phyloP scores from a whole-genome alignment of 2,888 invertebrate genomes.

The Idaea aversata region DNA sequence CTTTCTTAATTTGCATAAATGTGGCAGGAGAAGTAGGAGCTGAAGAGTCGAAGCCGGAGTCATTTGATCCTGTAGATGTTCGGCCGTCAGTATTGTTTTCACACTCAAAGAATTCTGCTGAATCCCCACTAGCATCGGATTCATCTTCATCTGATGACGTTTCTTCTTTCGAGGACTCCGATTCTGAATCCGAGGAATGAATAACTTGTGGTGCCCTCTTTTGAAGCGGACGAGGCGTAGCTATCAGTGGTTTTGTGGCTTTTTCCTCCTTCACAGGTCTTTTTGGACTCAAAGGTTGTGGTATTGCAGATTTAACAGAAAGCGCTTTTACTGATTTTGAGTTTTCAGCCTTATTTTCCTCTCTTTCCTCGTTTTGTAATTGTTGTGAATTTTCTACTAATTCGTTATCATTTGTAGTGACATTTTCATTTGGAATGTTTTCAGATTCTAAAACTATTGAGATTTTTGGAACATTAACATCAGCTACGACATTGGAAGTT shows the following conservation, averaged over 20 bases:
- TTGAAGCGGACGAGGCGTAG: conserved; percentile 82
- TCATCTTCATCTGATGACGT: conserved; percentile 71
- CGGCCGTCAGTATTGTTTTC: conserved; percentile 79
- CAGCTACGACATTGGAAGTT: conserved; percentile 10
- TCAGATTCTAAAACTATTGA: conserved; percentile 35
- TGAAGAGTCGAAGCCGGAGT: conserved; percentile 90
- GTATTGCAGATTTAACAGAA: conserved; percentile 26
- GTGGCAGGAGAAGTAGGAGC: conserved; percentile 84
- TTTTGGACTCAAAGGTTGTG: conserved; percentile 40
- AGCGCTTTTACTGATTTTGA: conserved; percentile 31
- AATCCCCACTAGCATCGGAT: conserved; percentile 65
- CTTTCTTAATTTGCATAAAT: conserved; percentile 81
- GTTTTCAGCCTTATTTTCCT: conserved; percentile 51
- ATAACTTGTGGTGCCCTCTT: conserved; percentile 72
- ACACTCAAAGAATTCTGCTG: conserved; percentile 69
- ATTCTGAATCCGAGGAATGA: conserved; percentile 65
- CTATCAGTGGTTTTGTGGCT: conserved; percentile 78
- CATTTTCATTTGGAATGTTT: conserved; percentile 58
- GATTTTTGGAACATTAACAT: conserved; percentile 20
- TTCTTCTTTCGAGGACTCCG: conserved; percentile 70
- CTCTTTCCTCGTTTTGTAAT: conserved; percentile 36
- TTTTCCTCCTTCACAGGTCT: conserved; percentile 75
- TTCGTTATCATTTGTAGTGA: conserved; percentile 19
- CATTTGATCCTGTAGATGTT: conserved; percentile 88
- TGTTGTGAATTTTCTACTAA: conserved; percentile 28